phyloP scores from a whole-genome alignment of 2,797 vertebrate genomes.

The Propithecus deckenii region DNA sequence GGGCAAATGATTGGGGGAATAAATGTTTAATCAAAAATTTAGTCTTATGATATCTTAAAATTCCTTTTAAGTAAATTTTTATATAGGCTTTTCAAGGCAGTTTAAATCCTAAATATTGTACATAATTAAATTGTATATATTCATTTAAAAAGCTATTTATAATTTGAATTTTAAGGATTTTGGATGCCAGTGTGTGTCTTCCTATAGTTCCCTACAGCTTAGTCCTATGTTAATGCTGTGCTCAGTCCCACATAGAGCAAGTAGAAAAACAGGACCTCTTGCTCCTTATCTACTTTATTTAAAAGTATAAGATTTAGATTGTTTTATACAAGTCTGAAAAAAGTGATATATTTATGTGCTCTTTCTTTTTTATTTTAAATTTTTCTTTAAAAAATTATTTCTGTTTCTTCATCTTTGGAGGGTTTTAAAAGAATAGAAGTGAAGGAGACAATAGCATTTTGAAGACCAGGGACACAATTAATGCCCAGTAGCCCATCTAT shows the following conservation, averaged over 20 bases:
- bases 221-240: background rate
- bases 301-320: background rate
- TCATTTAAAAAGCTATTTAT: slow-evolving; percentile 7
- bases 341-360: background rate
- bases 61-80: slow-evolving; percentile 14
- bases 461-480: background rate
- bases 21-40: background rate
- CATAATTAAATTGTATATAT: background rate
- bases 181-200: background rate
- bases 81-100: background rate
- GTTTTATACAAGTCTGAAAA: background rate
- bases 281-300: background rate
- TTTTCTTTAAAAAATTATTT: background rate
- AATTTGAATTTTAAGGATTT: background rate
- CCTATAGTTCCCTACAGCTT: background rate
- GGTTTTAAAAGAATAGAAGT: background rate
- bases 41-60: background rate
- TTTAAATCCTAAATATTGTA: slow-evolving; percentile 3
- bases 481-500: background rate
- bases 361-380: background rate
- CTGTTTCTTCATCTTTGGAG: background rate
- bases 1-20: background rate
- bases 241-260: background rate
- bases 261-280: background rate
- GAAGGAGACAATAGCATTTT: background rate